Conservation (phyloP, 2,797 vertebrate species). For the Galagoides demidoff region DNA sequence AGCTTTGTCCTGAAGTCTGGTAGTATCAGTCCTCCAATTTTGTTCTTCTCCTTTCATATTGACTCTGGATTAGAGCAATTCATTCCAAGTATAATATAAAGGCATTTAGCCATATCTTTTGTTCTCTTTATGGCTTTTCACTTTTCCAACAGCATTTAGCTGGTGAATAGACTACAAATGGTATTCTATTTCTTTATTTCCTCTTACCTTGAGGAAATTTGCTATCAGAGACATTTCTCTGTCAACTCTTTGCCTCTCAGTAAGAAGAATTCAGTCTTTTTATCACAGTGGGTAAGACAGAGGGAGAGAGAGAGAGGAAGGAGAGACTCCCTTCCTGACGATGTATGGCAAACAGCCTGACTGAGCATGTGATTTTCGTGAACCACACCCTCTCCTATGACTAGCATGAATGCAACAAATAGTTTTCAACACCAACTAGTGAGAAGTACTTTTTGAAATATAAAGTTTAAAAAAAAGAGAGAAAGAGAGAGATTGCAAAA, state of each 20-base stretch:
- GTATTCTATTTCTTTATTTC: background rate
- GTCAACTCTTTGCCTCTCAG: background rate
- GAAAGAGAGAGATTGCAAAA: constrained; percentile 46
- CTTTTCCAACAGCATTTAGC: background rate
- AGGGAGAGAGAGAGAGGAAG: background rate
- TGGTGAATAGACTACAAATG: background rate
- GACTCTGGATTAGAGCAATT: background rate
- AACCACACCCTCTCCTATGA: constrained; percentile 3
- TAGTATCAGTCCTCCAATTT: background rate
- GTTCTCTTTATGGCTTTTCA: background rate
- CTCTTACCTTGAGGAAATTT: constrained; percentile 1
- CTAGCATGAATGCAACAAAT: constrained; percentile 46
- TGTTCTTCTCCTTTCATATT: background rate
- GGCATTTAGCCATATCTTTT: background rate
- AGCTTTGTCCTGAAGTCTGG: background rate
- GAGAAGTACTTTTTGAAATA: background rate
- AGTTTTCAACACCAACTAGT: background rate
- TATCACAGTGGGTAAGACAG: background rate
- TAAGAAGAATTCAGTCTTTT: constrained; percentile 24
- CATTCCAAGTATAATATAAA: background rate
- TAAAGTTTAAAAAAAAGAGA: constrained; percentile 66
- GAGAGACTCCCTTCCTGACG: background rate
- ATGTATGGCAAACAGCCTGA: fast-evolving
- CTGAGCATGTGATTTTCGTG: fast-evolving
- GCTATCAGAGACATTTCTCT: background rate